These are phyloP conservation scores for Fragum sueziense DNA, from an alignment of 2,888 invertebrate genomes.

Conservation along the genomic window DNA sequence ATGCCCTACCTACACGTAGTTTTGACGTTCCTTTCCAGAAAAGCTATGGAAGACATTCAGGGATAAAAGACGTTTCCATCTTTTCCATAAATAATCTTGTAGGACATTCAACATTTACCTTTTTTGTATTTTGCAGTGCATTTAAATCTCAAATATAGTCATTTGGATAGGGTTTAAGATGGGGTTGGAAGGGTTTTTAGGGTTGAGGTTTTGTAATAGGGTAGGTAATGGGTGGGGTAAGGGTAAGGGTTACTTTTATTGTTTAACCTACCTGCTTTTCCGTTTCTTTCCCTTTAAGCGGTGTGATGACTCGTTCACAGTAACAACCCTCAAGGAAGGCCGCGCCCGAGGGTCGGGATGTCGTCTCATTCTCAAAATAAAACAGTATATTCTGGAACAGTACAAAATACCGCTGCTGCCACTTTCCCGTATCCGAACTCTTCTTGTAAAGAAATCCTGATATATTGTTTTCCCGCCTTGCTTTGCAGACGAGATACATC, in stretches of 20 bases:
- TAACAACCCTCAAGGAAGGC: conserved; percentile 94
- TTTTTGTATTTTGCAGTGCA: no score
- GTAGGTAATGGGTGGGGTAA: no score
- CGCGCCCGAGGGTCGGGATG: conserved; percentile 91
- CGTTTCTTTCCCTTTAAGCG: conserved; percentile 74
- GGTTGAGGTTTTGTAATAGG: no score
- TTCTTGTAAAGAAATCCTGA: conserved; percentile 93
- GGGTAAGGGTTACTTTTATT: no score
- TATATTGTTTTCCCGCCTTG: conserved; percentile 92
- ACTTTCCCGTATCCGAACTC: conserved; percentile 92
- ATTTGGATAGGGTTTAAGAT: background rate
- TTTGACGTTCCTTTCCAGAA: no score
- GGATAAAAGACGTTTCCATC: no score
- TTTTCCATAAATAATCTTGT: no score
- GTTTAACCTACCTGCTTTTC: conserved; percentile 79
- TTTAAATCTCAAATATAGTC: background rate
- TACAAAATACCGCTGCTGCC: conserved; percentile 87
- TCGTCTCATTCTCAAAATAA: conserved; percentile 93
- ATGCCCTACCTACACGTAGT: no score
- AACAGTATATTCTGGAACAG: conserved; percentile 92
- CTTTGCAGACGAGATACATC: conserved; percentile 91
- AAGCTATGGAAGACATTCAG: no score
- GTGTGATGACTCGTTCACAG: conserved; percentile 81
- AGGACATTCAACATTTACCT: no score
- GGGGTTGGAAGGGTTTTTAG: background rate